Evolutionary conservation across 2,888 invertebrate species (phyloP), one percentile per base, ranked within the genome.

Genomic region (Dryococelus australis): DNA sequence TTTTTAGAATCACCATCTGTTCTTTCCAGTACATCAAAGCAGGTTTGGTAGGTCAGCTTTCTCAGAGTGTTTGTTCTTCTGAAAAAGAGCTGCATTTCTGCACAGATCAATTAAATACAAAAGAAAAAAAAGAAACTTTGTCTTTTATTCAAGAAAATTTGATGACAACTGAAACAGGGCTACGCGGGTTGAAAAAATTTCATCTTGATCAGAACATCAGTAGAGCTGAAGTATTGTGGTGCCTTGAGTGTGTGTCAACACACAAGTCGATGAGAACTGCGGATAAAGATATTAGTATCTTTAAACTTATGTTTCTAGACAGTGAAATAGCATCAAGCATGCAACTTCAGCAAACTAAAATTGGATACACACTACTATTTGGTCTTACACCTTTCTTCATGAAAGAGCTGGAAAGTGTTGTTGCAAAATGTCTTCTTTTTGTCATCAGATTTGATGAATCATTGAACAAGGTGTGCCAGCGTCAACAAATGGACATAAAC

Each of bases 241-340:
- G 65, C 20, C 5, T 65, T 13, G 10, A 65, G 65, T 65, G 65
- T 65, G 65, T 65, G 8, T 20, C 24, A 24, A 12, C 65, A 13
- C 65, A 65, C 24, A 65, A 65, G 20, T 65, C 65, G 5, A 65
- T 65, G 65, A 13, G 65, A 65, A 65, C 24, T 13, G 65, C 65
- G 5, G 20, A 65, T 85, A 86, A 85, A 28, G 78, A 47, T 28
- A 84, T 47, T 26, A 84, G 79, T 16, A 51, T 84, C 16, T 65
- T 65, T 16, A 24, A 65, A 24, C 65, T 5, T 16, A 65, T 65
- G 65, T 65, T 65, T 24, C 10, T 16, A 65, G 65, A 65, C 24
- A 65, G 65, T 65, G 47, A 47, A 65, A 65, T 65, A 5, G 65
- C 65, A 65, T 16, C 10, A 13, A 65, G 16, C 8, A 65, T 65